Evolutionary conservation across 2,113 vertebrate species (phyloP), one percentile per base, ranked within the genome.

Genomic region (Etia nguti): DNA sequence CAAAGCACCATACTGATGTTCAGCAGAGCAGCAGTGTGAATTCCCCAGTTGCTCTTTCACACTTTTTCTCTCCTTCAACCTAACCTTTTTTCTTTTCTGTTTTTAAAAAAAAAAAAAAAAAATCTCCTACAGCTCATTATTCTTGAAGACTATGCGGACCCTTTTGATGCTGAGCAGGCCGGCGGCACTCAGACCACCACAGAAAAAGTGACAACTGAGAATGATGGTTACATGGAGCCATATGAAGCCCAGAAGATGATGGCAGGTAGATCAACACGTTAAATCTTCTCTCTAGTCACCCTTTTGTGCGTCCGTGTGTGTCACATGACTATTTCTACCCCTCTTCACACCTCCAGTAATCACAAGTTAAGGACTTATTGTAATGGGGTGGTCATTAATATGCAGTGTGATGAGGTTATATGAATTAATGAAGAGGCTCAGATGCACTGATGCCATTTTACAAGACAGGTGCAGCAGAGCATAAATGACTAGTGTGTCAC

Each of bases 161-260:
- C 98, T 0, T 99, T 99, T 2, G 99, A 99, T 65, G 97, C 97
- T 0, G 97, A 98, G 5, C 97, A 98, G 88, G 96, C 95, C 18
- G 96, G 95, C 0, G 96, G 96, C 15, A 92, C 94, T 81, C 97
- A 97, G 90, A 84, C 90, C 56, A 95, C 82, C 43, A 82, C 94
- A 24, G 98, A 98, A 90, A 98, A 98, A 90, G 96, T 97, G 83
- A 94, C 93, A 38, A 94, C 94, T 0, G 98, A 98, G 92, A 99
- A 99, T 3, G 99, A 99, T 1, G 99, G 98, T 16, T 99, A 99
- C 95, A 99, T 99, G 98, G 99, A 99, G 68, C 99, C 99, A 0
- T 99, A 99, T 3, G 98, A 99, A 94, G 99, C 98, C 75, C 99
- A 99, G 95, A 99, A 98, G 95, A 99, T 99, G 98, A 98, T 99